phyloP scores from a whole-genome alignment of 2,888 invertebrate species.

The Bombylius discolor region DNA sequence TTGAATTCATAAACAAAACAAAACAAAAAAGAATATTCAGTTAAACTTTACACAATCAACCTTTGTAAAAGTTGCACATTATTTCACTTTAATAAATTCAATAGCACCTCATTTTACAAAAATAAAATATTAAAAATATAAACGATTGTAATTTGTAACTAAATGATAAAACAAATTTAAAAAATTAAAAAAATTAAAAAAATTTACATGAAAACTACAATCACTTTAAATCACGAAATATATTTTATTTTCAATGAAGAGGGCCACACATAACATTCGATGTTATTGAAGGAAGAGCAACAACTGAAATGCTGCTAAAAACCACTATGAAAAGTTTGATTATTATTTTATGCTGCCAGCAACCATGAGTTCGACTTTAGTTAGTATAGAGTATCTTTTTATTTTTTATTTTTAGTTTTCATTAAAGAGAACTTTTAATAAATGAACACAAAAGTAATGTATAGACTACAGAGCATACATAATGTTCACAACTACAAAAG shows the following conservation, averaged over 20 bases:
- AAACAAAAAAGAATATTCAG: too few species aligned
- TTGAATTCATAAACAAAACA: too few species aligned
- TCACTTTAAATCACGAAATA: neutral
- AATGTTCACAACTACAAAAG: neutral
- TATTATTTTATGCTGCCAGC: too few species aligned
- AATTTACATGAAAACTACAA: neutral
- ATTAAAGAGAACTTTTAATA: neutral
- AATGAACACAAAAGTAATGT: neutral
- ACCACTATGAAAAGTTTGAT: too few species aligned
- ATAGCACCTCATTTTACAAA: too few species aligned
- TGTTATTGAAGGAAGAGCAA: conserved; percentile 6
- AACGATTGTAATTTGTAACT: too few species aligned
- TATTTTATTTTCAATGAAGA: neutral
- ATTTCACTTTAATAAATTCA: too few species aligned
- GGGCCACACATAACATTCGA: neutral
- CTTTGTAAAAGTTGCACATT: too few species aligned
- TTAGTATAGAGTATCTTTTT: neutral
- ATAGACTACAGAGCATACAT: neutral
- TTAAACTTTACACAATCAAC: too few species aligned
- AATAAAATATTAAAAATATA: too few species aligned
- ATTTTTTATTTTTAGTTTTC: neutral
- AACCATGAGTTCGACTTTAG: neutral
- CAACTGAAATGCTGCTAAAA: conserved; percentile 1
- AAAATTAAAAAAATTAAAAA: too few species aligned
- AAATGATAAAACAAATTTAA: too few species aligned